A percentile compares a stretch with the other conserved stretches of the same genome.
Conservation (phyloP, 2,113 vertebrate genomes). For the Stictonetta naevosa region DNA sequence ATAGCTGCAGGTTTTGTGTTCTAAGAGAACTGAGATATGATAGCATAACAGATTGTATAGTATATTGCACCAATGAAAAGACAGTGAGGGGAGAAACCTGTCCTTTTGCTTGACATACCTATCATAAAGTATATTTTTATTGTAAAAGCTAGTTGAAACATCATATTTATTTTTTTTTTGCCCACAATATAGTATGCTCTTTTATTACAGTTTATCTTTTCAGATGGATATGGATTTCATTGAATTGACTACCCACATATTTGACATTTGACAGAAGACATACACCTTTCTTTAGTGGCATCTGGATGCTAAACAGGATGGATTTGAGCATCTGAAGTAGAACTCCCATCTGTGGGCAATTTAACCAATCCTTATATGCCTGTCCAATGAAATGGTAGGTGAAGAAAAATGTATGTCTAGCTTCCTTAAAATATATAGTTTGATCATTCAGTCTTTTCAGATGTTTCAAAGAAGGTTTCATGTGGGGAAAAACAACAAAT, state of each 20-base stretch:
- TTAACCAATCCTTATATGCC: neutral
- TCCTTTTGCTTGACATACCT: conserved; percentile 34
- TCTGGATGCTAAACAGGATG: neutral
- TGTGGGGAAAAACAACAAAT: neutral
- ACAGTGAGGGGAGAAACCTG: conserved; percentile 32
- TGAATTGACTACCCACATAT: neutral
- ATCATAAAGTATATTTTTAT: conserved; percentile 51
- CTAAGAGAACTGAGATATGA: conserved; percentile 28
- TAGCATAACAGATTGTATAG: conserved; percentile 59
- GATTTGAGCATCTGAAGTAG: neutral
- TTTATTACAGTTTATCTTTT: conserved; percentile 32
- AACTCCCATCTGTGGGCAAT: neutral
- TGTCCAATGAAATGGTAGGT: neutral
- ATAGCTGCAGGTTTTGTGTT: conserved; percentile 63
- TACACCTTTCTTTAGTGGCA: neutral
- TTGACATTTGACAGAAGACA: neutral
- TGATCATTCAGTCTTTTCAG: neutral
- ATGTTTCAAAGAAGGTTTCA: neutral
- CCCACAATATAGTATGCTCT: neutral
- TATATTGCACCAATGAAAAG: conserved; percentile 58
- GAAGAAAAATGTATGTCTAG: neutral
- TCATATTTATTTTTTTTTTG: conserved; percentile 20
- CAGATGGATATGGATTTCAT: neutral
- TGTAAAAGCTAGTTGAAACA: conserved; percentile 59
- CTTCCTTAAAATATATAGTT: neutral